Conservation (phyloP, 2,113 vertebrate species). For the Cyprinodon tularosa region DNA sequence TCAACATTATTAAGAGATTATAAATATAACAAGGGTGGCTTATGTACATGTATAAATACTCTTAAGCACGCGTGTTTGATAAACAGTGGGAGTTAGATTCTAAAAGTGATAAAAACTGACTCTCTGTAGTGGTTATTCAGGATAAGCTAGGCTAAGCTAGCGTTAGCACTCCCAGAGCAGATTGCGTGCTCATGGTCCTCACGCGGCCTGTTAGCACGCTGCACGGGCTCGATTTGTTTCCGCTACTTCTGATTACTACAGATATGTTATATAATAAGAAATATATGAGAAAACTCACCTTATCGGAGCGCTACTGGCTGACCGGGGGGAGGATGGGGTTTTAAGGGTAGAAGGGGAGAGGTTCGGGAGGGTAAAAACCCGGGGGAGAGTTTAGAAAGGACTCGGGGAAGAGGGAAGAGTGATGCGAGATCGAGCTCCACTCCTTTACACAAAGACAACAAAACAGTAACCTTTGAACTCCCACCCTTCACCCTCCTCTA, state of each 20-base stretch:
- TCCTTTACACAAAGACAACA: slow-evolving; percentile 84
- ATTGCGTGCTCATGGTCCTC: slow-evolving; percentile 64
- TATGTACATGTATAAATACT: accelerated
- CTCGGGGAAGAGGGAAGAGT: slow-evolving; percentile 85
- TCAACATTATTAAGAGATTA: background rate
- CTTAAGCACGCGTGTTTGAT: accelerated
- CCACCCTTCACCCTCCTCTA: slow-evolving; percentile 63
- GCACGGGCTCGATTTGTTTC: slow-evolving; percentile 66
- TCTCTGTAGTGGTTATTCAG: slow-evolving; percentile 10
- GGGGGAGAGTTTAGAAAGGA: slow-evolving; percentile 85
- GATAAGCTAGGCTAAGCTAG: slow-evolving; percentile 8
- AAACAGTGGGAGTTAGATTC: accelerated
- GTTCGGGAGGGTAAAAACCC: slow-evolving; percentile 84
- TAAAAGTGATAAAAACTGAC: background rate
- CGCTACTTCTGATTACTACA: slow-evolving; percentile 49
- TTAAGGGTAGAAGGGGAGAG: slow-evolving; percentile 84
- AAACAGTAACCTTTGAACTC: slow-evolving; percentile 75
- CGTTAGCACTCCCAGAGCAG: slow-evolving; percentile 6
- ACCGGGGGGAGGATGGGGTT: slow-evolving; percentile 82
- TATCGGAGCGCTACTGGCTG: slow-evolving; percentile 53
- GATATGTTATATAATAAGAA: background rate
- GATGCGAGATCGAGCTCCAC: slow-evolving; percentile 82
- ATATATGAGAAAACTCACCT: slow-evolving; percentile 65
- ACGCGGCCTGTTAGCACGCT: slow-evolving; percentile 72
- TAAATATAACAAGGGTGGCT: accelerated